A percentile compares a stretch with the other conserved stretches of the same genome.
Conservation (phyloP, 1,140 invertebrate species). For the Gonioctena quinquepunctata region DNA sequence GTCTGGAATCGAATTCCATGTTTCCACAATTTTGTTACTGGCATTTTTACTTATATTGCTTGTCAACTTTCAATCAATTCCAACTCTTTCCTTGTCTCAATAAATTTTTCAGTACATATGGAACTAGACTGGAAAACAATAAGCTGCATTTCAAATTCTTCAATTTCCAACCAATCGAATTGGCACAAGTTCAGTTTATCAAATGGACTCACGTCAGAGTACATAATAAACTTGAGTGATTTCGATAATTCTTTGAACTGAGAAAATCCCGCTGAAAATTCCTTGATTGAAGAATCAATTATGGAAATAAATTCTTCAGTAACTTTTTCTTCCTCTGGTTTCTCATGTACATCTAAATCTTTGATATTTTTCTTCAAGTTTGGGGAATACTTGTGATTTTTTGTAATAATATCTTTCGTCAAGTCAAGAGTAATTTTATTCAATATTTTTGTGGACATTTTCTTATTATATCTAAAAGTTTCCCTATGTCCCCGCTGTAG, state of each 20-base stretch:
- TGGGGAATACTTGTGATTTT: too few relatives aligned
- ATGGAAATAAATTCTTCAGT: too few relatives aligned
- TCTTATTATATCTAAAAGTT: too few relatives aligned
- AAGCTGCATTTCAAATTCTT: slow-evolving; percentile 42
- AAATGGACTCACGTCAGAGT: slow-evolving; percentile 18
- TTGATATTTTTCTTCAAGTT: too few relatives aligned
- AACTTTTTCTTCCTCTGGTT: too few relatives aligned
- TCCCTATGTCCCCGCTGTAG: too few relatives aligned
- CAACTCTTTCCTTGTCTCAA: slow-evolving; percentile 26
- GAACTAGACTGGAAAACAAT: slow-evolving; percentile 40
- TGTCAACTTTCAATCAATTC: slow-evolving; percentile 32
- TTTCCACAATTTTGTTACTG: neutral
- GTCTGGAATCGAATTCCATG: neutral
- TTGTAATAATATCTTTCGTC: too few relatives aligned
- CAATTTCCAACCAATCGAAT: slow-evolving; percentile 35
- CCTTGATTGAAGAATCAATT: too few relatives aligned
- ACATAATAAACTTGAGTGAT: slow-evolving; percentile 31
- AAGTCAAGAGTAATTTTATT: too few relatives aligned
- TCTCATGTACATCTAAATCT: too few relatives aligned
- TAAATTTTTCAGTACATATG: slow-evolving; percentile 27
- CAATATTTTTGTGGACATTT: too few relatives aligned
- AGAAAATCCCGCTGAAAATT: too few relatives aligned
- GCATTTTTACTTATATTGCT: neutral
- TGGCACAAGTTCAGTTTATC: slow-evolving; percentile 11
- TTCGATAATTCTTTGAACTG: slow-evolving; percentile 41